These are phyloP conservation scores for Morelia viridis DNA, from an alignment of 2,797 vertebrate species.

Conservation along the genomic window DNA sequence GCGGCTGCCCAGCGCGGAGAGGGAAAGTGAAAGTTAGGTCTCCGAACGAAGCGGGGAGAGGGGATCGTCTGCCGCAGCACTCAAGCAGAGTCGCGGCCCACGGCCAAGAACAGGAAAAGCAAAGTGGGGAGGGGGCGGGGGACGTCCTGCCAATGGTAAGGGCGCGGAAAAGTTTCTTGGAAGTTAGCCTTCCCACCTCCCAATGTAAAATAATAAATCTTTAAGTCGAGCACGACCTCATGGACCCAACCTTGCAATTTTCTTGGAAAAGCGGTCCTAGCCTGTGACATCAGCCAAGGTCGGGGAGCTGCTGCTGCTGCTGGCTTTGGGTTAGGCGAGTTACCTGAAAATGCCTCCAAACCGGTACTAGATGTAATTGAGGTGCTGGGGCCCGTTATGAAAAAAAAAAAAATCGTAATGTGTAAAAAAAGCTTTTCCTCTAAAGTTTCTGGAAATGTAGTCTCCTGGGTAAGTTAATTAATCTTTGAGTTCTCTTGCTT, in stretches of 20 bases:
- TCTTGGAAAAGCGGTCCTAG: neutral
- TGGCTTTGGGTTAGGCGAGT: neutral
- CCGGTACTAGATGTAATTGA: neutral
- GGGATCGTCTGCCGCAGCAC: neutral
- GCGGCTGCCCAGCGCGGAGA: rapidly evolving
- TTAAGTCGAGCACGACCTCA: neutral
- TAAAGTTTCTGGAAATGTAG: neutral
- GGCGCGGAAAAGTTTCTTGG: neutral
- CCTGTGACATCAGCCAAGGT: neutral
- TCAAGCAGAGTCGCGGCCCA: too few species aligned
- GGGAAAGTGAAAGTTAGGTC: neutral
- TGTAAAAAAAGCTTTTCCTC: neutral
- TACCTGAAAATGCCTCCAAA: neutral
- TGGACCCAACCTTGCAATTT: neutral
- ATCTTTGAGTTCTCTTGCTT: neutral
- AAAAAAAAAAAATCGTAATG: neutral
- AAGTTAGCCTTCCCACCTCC: neutral
- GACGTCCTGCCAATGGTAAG: too few species aligned
- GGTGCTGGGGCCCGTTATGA: neutral
- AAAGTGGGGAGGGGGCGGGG: too few species aligned
- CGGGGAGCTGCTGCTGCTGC: neutral
- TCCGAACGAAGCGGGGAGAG: too few species aligned
- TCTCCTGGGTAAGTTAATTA: neutral
- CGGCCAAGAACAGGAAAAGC: too few species aligned
- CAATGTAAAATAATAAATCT: neutral